These are phyloP conservation scores for Calosoma granatense DNA, from an alignment of 1,140 invertebrate genomes.

Conservation along the genomic window DNA sequence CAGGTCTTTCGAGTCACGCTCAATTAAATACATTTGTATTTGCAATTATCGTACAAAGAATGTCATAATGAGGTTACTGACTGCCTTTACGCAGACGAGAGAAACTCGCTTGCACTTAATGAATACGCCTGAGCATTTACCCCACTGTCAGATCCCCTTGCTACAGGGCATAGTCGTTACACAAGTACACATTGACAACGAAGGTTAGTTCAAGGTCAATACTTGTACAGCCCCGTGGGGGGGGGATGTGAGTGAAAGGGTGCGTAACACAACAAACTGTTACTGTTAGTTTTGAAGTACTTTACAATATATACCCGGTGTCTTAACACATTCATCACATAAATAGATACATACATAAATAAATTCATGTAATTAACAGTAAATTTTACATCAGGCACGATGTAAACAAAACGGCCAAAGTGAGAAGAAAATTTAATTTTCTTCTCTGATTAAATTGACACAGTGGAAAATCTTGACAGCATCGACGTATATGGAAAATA, in stretches of 20 bases:
- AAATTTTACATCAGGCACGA: no score
- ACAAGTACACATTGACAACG: no score
- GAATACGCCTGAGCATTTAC: constrained; percentile 1
- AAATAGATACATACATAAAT: no score
- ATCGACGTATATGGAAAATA: background rate
- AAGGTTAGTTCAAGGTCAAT: background rate
- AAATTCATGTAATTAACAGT: no score
- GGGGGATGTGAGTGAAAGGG: no score
- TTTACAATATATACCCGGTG: no score
- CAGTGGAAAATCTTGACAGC: background rate
- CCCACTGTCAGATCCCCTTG: background rate
- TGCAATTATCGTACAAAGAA: constrained; percentile 7
- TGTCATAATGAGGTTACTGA: constrained; percentile 8
- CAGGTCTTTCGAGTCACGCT: background rate
- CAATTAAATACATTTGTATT: constrained; percentile 9
- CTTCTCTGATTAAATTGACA: background rate
- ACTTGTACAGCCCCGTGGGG: no score
- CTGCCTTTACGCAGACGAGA: background rate
- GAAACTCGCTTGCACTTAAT: constrained; percentile 1
- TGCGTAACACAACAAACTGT: no score
- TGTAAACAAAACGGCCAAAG: background rate
- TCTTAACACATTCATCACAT: no score
- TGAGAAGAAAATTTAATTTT: background rate
- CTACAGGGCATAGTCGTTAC: no score
- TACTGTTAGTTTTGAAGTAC: no score